Conservation (phyloP, 2,888 invertebrate species). For the Nomada lathburiana region DNA sequence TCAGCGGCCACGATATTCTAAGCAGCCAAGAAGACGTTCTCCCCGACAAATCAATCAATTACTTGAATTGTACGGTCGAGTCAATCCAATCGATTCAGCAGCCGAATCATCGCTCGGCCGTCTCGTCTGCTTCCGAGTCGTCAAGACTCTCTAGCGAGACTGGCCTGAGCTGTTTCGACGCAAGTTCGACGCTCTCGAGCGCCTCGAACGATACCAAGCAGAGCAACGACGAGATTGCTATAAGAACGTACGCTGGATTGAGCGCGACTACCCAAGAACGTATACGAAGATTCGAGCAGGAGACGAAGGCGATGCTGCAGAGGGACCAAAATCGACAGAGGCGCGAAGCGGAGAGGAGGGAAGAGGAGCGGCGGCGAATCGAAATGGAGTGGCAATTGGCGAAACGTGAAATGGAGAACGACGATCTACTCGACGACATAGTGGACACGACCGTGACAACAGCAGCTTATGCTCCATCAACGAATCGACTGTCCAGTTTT, state of each 20-base stretch:
- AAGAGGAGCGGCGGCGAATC: slow-evolving; percentile 85
- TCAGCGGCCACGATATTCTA: not conserved
- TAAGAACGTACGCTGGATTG: slow-evolving; percentile 87
- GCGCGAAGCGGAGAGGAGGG: slow-evolving; percentile 83
- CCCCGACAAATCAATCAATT: slow-evolving; percentile 28
- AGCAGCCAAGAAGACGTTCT: slow-evolving; percentile 15
- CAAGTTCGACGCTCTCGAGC: slow-evolving; percentile 78
- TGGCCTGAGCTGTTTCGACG: slow-evolving; percentile 78
- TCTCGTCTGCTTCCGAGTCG: slow-evolving; percentile 66
- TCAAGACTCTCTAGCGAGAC: slow-evolving; percentile 64
- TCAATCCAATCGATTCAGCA: slow-evolving; percentile 33
- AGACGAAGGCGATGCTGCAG: slow-evolving; percentile 89
- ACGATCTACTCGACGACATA: slow-evolving; percentile 85
- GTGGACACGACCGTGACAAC: slow-evolving; percentile 82
- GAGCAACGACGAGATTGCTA: slow-evolving; percentile 83
- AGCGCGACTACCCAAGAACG: slow-evolving; percentile 88
- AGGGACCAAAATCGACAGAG: slow-evolving; percentile 82
- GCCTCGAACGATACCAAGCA: slow-evolving; percentile 80
- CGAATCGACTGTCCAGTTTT: slow-evolving; percentile 71
- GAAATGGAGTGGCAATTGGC: slow-evolving; percentile 85
- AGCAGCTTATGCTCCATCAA: slow-evolving; percentile 66
- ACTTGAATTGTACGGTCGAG: slow-evolving; percentile 19
- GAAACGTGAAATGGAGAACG: slow-evolving; percentile 85
- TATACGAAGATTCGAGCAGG: slow-evolving; percentile 90
- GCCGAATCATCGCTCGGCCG: slow-evolving; percentile 60